phyloP scores from a whole-genome alignment of 1,140 invertebrate species.

The Mycetomoellerius zeteki region DNA sequence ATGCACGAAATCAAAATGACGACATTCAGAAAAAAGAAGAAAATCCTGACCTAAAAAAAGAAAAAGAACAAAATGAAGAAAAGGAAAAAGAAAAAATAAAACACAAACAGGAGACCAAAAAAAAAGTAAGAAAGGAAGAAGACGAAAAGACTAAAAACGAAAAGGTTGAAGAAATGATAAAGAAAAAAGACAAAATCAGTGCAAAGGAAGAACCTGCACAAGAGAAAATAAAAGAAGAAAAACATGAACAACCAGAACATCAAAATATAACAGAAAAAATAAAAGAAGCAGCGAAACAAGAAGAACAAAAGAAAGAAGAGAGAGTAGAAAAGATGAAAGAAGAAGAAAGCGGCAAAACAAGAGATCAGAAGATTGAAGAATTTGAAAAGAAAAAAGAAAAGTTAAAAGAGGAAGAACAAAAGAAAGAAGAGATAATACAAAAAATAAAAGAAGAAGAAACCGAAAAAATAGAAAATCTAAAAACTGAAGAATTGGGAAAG shows the following conservation, averaged over 20 bases:
- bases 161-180: slow-evolving; percentile 54
- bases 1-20: slow-evolving; percentile 27
- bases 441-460: no score
- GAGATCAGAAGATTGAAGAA: slow-evolving; percentile 25
- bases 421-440: neutral
- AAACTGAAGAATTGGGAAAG: no score
- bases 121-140: slow-evolving; percentile 31
- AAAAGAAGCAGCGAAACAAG: slow-evolving; percentile 44
- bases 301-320: slow-evolving; percentile 52
- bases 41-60: neutral
- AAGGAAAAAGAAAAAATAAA: slow-evolving; percentile 54
- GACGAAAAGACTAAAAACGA: slow-evolving; percentile 55
- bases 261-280: slow-evolving; percentile 53
- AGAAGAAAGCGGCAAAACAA: slow-evolving; percentile 60
- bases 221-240: slow-evolving; percentile 34
- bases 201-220: slow-evolving; percentile 33
- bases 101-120: slow-evolving; percentile 43
- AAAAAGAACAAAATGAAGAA: slow-evolving; percentile 67
- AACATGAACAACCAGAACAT: slow-evolving; percentile 30
- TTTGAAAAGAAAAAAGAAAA: slow-evolving; percentile 62
- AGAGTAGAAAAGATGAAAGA: slow-evolving; percentile 27
- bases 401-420: slow-evolving; percentile 59
- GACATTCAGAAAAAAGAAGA: slow-evolving; percentile 38
- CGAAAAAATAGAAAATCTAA: no score
- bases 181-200: neutral